Evolutionary conservation across 2,797 vertebrate genomes (phyloP), one percentile per base, ranked within the genome.

Genomic region (Amblyopsis hoosieri): DNA sequence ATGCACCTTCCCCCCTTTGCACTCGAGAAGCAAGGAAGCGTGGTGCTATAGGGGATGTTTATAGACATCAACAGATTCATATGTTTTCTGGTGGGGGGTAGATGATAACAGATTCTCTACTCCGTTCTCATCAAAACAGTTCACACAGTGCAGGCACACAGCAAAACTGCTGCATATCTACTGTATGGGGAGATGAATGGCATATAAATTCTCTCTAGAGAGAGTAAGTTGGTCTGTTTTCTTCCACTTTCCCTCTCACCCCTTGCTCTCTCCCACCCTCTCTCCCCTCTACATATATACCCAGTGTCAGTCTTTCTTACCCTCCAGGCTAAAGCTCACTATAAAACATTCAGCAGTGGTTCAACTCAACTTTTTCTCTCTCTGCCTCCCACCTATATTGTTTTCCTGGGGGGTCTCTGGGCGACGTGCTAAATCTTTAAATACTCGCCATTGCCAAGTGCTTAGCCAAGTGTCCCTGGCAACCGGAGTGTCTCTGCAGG

Each of bases 321-420:
- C 81, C 87, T 92, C 83, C 65, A 52, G 84, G 57, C 77, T 80
- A 69, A n/a, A 66, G 69, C 78, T 71, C 69, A 82, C 86, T 81
- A 91, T 93, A 69, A 92, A 93, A 92, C 86, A 91, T 94, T 91
- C 82, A 92, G 19, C 68, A 62, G 72, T n/a, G 69, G 74, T 81
- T 88, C 76, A 61, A 67, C 78, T 81, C 76, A 51, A 71, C 68
- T 70, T 61, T 57, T 51, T 65, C 42, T 15, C 64, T 55, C 49
- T 62, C 54, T 45, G 70, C 60, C 76, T 83, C 71, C 74, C 45
- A 55, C 60, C 59, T 64, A 66, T 72, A 74, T 84, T 84, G 82
- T 88, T 89, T 83, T 84, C 72, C 12, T 6, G 54, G 51, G 60
- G 57, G 60, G 57, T 75, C 65, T 70, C 57, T 55, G 66, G 66